phyloP scores from a whole-genome alignment of 2,113 vertebrate genomes.

The Mesembrinibis cayennensis region DNA sequence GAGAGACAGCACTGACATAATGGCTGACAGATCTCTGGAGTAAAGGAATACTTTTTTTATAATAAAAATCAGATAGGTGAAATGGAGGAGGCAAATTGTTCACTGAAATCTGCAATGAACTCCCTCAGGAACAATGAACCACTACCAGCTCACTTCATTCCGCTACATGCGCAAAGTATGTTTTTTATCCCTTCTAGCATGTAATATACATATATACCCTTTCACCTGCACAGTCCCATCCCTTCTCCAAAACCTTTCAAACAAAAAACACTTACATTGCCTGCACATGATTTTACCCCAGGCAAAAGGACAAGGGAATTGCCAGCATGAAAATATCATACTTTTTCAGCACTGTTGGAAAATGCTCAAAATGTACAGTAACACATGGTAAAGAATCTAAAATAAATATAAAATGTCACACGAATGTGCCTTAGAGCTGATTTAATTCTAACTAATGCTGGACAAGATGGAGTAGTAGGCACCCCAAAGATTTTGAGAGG shows the following conservation, averaged over 20 bases:
- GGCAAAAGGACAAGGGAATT: not conserved
- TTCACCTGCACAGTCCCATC: not conserved
- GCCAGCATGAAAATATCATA: not conserved
- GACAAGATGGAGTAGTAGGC: not conserved
- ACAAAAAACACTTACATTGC: fast-evolving
- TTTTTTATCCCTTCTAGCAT: not conserved
- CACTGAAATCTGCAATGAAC: not conserved
- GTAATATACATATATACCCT: not conserved
- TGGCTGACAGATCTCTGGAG: not conserved
- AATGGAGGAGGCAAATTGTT: not conserved
- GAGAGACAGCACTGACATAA: not conserved
- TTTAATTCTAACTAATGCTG: not conserved
- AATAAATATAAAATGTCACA: not conserved
- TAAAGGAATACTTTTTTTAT: not conserved
- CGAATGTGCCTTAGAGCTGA: not conserved
- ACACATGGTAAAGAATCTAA: not conserved
- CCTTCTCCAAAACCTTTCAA: not conserved
- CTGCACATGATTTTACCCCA: not conserved
- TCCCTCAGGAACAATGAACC: not conserved
- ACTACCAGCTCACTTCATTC: not conserved
- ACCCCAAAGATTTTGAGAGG: not conserved
- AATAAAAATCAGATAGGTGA: not conserved
- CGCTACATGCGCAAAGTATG: not conserved
- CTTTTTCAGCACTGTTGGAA: not conserved
- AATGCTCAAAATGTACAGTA: not conserved